phyloP scores from a whole-genome alignment of 2,797 vertebrate genomes.

The Helicolenus hilgendorfi region DNA sequence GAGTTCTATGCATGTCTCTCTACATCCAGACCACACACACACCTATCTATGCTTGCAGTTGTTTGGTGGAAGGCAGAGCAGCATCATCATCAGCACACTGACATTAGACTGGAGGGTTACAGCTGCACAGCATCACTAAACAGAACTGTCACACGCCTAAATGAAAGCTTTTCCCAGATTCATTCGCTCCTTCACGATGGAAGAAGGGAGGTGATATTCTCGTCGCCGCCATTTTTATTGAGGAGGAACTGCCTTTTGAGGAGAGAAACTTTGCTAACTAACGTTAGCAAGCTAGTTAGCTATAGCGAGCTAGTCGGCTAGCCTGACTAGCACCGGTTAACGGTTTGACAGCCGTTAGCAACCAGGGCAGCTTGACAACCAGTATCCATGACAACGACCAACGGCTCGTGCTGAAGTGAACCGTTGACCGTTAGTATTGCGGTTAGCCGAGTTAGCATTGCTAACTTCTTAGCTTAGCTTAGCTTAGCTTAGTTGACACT shows the following conservation, averaged over 20 bases:
- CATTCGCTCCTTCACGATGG: slow-evolving; percentile 62
- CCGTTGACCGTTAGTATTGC: background rate
- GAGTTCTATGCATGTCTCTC: background rate
- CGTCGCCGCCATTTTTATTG: slow-evolving; percentile 89
- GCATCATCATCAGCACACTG: background rate
- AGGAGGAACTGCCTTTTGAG: slow-evolving; percentile 82
- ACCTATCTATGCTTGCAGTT: slow-evolving; percentile 9
- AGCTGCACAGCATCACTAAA: slow-evolving; percentile 41
- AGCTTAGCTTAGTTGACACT: slow-evolving; percentile 68
- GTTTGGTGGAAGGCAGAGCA: slow-evolving; percentile 19
- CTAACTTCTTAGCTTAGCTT: slow-evolving; percentile 61
- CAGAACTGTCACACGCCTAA: slow-evolving; percentile 24
- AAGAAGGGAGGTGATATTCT: slow-evolving; percentile 83
- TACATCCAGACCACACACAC: slow-evolving; percentile 12
- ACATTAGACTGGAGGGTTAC: slow-evolving; percentile 35
- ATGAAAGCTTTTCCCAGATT: background rate
- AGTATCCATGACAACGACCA: slow-evolving; percentile 30
- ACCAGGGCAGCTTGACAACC: slow-evolving; percentile 3
- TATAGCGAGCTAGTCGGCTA: slow-evolving; percentile 40
- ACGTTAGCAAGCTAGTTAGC: slow-evolving; percentile 59
- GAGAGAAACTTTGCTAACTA: slow-evolving; percentile 80
- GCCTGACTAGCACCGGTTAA: slow-evolving; percentile 42
- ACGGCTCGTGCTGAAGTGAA: background rate
- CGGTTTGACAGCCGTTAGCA: slow-evolving; percentile 46
- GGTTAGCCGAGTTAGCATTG: slow-evolving; percentile 72